A percentile compares a stretch with the other conserved stretches of the same genome.
Evolutionary conservation across 2,113 vertebrate genomes (phyloP).

Genomic region (Apaloderma vittatum): DNA sequence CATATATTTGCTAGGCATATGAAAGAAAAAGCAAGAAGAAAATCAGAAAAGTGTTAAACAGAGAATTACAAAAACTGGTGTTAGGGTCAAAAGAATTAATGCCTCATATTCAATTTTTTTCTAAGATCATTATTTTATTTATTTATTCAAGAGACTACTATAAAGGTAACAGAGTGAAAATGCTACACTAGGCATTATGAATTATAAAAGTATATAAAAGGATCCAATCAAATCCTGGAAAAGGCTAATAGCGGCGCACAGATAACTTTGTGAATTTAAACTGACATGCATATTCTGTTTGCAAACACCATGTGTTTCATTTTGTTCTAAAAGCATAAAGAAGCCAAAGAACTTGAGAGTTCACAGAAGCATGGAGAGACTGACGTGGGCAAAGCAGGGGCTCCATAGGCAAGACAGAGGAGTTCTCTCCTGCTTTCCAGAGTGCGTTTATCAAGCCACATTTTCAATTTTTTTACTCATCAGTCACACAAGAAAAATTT

Average conservation of each 20-base stretch:
- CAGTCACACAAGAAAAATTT: not conserved
- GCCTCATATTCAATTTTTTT: not conserved
- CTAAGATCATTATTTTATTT: not conserved
- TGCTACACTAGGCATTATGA: not conserved
- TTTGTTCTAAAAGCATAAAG: not conserved
- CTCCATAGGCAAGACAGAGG: not conserved
- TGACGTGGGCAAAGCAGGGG: not conserved
- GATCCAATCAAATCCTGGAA: not conserved
- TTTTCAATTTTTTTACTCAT: not conserved
- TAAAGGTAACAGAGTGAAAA: not conserved
- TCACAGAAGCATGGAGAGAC: not conserved
- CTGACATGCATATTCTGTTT: not conserved
- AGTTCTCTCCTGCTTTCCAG: not conserved
- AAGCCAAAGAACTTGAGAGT: not conserved
- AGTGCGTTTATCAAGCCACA: not conserved
- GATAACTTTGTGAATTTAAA: not conserved
- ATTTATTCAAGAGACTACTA: not conserved
- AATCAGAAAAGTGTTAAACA: not conserved
- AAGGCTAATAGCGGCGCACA: not conserved
- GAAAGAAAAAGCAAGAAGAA: not conserved
- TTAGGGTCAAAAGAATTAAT: not conserved
- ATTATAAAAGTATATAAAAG: not conserved
- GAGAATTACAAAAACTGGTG: not conserved
- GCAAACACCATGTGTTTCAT: not conserved
- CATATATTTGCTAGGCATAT: not conserved